Base-by-base conservation (phyloP, 2,888 invertebrate genomes). In the Pyrrhosoma nymphula region DNA sequence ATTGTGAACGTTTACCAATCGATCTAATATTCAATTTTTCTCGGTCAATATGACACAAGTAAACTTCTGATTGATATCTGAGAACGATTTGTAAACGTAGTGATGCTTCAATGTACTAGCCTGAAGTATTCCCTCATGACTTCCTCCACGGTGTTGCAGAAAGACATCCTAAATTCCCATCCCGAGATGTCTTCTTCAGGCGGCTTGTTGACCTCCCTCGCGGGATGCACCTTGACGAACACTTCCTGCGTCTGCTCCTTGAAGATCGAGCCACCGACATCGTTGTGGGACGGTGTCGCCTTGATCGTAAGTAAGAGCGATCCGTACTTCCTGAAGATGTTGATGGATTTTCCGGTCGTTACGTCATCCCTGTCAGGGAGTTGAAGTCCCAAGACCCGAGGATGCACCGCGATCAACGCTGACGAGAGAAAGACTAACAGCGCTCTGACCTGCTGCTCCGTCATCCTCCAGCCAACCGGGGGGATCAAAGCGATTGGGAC, bases 211-310 rank as follows among this genome's bases (percentile, higher is more conserved):
- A 82, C 14, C 30, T 82, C 82, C 82, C 82, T 82, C 30, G 82
- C 35, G 16, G 82, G 82, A 35, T 82, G 82, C 30, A 26, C 82
- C 82, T 82, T 82, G 82, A 82, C 82, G 97, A 98, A 98, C 96
- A 98, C 97, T 96, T 98, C 98, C 96, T 98, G 98, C 2, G 98
- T 98, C 0, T 98, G 98, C 96, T 98, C 98, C 0, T 98, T 97
- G 97, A 98, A 98, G 95, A 98, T 97, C 98, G 98, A 98, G 95
- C 97, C 47, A 8, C 47, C 96, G 96, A 97, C 97, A 95, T 97
- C 35, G 30, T 35, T 30, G 14, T 35, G 82, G 82, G 10, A 14
- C 35, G 82, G 30, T 3, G 82, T 82, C 30, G 35, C 16, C 35
- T 16, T 82, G 82, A 82, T 82, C 26, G 82, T 35, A 10, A 12